Conservation (phyloP, 2,113 vertebrate genomes). For the Rhegmatorhina hoffmannsi region DNA sequence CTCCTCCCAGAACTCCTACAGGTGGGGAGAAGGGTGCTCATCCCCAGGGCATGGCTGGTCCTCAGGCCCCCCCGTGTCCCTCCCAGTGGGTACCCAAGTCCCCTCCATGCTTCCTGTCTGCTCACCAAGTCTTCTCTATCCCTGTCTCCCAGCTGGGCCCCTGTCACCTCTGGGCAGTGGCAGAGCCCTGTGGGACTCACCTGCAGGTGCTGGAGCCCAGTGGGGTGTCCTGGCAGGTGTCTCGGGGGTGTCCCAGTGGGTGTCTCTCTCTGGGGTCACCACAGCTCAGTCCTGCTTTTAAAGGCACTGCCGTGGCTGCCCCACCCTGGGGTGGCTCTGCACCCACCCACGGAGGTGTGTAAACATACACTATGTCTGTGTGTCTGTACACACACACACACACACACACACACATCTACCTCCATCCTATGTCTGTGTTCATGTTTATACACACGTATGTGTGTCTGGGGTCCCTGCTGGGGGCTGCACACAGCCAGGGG, state of each 20-base stretch:
- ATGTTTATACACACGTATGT: rapidly evolving
- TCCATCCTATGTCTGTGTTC: background rate
- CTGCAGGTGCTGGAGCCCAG: background rate
- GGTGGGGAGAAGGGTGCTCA: background rate
- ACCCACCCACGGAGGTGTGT: background rate
- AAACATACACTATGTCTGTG: background rate
- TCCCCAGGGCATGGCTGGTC: background rate
- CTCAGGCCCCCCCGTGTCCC: background rate
- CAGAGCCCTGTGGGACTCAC: background rate
- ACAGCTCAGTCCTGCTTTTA: background rate
- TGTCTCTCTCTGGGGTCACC: rapidly evolving
- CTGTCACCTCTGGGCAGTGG: background rate
- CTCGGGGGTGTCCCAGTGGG: rapidly evolving
- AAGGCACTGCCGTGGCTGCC: rapidly evolving
- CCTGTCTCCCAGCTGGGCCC: background rate
- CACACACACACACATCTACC: background rate
- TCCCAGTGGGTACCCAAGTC: background rate
- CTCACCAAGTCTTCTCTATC: background rate
- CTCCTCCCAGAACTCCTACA: background rate
- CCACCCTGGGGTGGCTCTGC: background rate
- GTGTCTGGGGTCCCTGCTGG: background rate
- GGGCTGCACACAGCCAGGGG: background rate
- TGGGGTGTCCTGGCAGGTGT: rapidly evolving
- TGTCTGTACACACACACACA: background rate
- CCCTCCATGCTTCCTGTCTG: background rate